Conservation (phyloP, 2,888 invertebrate species). For the Drosophila basisetae region DNA sequence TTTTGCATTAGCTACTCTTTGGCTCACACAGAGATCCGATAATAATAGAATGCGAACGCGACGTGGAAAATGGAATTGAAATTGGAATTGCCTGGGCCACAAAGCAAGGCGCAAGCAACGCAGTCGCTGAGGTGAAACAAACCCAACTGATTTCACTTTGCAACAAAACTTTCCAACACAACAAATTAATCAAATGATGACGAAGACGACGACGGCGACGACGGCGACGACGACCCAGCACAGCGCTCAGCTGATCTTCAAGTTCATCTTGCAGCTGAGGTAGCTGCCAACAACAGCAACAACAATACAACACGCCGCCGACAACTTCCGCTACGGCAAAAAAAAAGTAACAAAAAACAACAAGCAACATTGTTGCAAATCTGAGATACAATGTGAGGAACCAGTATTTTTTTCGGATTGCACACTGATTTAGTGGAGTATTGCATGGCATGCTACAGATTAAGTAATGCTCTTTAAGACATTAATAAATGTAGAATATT, state of each 20-base stretch:
- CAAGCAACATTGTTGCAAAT: conserved; percentile 70
- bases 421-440: conserved; percentile 33
- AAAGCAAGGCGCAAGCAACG: conserved; percentile 15
- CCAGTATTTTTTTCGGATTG: conserved; percentile 31
- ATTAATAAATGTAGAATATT: background rate
- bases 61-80: conserved; percentile 72
- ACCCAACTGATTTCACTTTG: conserved; percentile 74
- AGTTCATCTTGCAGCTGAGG: conserved; percentile 64
- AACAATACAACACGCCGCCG: conserved; percentile 53
- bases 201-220: conserved; percentile 18
- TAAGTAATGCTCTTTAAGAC: background rate
- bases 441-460: too few relatives aligned
- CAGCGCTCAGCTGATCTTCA: conserved; percentile 67
- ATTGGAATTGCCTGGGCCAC: conserved; percentile 45
- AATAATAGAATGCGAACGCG: conserved; percentile 70
- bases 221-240: conserved; percentile 13
- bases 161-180: conserved; percentile 73
- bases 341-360: conserved; percentile 17
- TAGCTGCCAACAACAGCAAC: conserved; percentile 30
- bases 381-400: conserved; percentile 43
- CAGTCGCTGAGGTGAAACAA: conserved; percentile 45
- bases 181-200: conserved; percentile 78
- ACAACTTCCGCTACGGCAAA: conserved; percentile 73
- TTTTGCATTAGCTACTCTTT: conserved; percentile 56
- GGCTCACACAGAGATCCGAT: conserved; percentile 35